Conservation (phyloP, 2,113 vertebrate genomes). For the Leucosticte australis region DNA sequence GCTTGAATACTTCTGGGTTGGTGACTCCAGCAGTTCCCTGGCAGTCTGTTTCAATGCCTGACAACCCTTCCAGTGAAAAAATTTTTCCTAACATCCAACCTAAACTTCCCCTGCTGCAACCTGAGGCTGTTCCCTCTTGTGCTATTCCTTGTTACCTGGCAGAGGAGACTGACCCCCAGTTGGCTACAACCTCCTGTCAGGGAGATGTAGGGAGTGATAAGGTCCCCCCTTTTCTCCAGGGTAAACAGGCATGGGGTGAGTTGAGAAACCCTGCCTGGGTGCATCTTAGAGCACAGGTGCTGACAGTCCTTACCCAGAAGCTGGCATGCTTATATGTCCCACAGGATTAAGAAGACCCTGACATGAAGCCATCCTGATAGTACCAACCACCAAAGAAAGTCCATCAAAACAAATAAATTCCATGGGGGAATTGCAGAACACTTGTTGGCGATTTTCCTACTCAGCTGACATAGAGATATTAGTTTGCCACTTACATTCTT, state of each 20-base stretch:
- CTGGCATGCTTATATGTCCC: background rate
- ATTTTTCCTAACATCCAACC: background rate
- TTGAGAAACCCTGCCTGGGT: background rate
- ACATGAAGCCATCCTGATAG: background rate
- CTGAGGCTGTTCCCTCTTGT: background rate
- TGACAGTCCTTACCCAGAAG: background rate
- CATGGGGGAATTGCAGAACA: background rate
- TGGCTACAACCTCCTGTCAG: background rate
- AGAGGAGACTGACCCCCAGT: background rate
- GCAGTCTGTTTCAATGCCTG: background rate
- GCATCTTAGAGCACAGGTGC: background rate
- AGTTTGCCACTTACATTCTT: slow-evolving; percentile 30
- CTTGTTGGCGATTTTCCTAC: slow-evolving; percentile 11
- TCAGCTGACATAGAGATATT: background rate
- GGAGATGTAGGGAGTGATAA: background rate
- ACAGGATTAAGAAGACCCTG: background rate
- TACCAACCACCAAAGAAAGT: background rate
- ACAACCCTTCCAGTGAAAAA: background rate
- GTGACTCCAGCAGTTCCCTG: background rate
- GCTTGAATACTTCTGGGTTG: background rate
- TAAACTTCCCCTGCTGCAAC: background rate
- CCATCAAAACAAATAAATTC: background rate
- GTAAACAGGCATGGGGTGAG: background rate
- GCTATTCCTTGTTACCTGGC: background rate
- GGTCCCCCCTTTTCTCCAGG: background rate